These are phyloP conservation scores for Tetramorium bicarinatum DNA, from an alignment of 2,888 invertebrate species.

Conservation along the genomic window DNA sequence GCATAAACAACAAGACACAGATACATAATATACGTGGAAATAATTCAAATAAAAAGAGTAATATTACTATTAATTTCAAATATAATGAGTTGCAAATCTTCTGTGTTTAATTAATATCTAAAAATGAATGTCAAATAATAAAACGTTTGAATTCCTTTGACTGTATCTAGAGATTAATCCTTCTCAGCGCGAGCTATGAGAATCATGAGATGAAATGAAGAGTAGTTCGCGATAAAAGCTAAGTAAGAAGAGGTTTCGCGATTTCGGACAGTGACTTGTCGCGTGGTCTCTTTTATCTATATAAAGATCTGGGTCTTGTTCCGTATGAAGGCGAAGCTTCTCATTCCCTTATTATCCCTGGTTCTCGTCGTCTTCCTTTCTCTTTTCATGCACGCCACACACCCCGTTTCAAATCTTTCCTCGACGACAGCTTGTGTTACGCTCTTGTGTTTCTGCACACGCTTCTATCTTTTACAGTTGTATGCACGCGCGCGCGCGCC, in stretches of 20 bases:
- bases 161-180: neutral
- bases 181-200: neutral
- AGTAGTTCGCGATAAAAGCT: neutral
- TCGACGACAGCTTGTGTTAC: conserved; percentile 34
- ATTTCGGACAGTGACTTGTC: conserved; percentile 61
- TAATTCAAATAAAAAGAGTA: neutral
- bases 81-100: neutral
- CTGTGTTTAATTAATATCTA: conserved; percentile 4
- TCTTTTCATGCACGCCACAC: conserved; percentile 60
- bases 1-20: too few relatives aligned
- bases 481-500: conserved; percentile 7
- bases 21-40: neutral
- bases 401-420: conserved; percentile 41
- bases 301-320: conserved; percentile 76
- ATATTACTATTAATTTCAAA: neutral
- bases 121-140: neutral
- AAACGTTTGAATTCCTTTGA: neutral
- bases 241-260: conserved; percentile 61
- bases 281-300: conserved; percentile 67
- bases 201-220: neutral
- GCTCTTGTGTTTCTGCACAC: neutral
- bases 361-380: conserved; percentile 66
- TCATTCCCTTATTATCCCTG: conserved; percentile 64
- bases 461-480: conserved; percentile 12
- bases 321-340: conserved; percentile 69